Evolutionary conservation across 2,888 invertebrate species (phyloP).

Genomic region (Acanthoscelides obtectus): DNA sequence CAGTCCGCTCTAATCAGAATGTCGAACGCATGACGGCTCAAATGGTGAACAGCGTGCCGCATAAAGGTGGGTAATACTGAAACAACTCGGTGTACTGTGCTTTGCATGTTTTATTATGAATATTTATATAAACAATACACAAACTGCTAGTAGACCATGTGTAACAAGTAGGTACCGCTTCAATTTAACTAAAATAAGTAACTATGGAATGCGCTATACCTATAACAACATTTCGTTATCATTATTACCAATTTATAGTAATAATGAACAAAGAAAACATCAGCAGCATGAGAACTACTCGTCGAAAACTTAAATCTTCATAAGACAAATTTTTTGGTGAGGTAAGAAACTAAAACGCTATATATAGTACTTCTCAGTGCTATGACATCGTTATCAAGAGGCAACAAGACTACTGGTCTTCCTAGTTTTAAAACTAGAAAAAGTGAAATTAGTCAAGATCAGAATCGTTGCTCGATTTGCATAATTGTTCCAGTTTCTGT

Average conservation of each 20-base stretch:
- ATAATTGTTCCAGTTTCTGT: too few species aligned
- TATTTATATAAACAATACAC: constrained; percentile 28
- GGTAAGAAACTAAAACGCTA: neutral
- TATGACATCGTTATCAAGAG: too few species aligned
- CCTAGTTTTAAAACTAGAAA: too few species aligned
- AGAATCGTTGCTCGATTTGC: too few species aligned
- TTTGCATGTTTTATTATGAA: constrained; percentile 29
- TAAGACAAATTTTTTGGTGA: neutral
- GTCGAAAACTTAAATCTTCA: neutral
- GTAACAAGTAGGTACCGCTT: constrained; percentile 27
- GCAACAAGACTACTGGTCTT: too few species aligned
- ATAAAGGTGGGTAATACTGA: neutral
- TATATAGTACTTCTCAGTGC: too few species aligned
- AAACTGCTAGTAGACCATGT: constrained; percentile 24
- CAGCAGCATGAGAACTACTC: neutral
- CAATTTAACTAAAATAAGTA: constrained; percentile 18
- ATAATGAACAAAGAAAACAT: neutral
- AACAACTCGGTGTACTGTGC: neutral
- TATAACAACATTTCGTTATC: neutral
- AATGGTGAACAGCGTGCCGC: too few species aligned
- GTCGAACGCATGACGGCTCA: too few species aligned
- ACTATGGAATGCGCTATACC: neutral
- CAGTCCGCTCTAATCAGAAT: too few species aligned
- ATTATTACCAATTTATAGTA: neutral
- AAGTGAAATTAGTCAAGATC: too few species aligned